phyloP scores from a whole-genome alignment of 2,797 vertebrate genomes.

The Halcyon smyrnensis region DNA sequence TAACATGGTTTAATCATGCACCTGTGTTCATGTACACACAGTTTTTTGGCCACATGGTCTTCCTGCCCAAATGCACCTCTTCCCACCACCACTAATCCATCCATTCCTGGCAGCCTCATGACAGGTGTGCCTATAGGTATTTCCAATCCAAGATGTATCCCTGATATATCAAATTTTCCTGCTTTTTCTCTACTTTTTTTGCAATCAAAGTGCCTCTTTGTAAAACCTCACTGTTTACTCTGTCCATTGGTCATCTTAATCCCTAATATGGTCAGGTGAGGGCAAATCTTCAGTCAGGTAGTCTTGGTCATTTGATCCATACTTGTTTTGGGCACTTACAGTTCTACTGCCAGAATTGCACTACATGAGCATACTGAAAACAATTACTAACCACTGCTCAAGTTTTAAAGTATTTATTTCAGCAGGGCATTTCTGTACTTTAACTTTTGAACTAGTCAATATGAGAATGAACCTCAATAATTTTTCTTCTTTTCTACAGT shows the following conservation, averaged over 20 bases:
- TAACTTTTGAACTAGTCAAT: too few relatives aligned
- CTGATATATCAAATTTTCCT: neutral
- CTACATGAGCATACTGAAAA: neutral
- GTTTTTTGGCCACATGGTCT: fast-evolving
- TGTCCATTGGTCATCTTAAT: neutral
- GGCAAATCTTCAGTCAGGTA: neutral
- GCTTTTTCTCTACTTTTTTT: neutral
- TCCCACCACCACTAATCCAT: neutral
- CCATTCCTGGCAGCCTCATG: neutral
- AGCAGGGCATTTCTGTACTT: too few relatives aligned
- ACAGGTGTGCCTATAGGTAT: fast-evolving
- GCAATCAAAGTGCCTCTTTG: neutral
- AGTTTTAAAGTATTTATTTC: neutral
- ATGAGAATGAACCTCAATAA: neutral
- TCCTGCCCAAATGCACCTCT: neutral
- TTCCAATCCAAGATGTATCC: neutral
- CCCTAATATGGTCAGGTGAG: neutral
- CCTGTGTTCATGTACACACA: fast-evolving
- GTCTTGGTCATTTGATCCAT: neutral
- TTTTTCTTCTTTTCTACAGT: neutral
- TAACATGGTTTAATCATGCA: neutral
- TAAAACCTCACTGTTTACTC: neutral
- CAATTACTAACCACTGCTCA: neutral
- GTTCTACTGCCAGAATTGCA: neutral
- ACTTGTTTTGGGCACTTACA: neutral